Conservation (phyloP, 2,888 invertebrate genomes). For the Caenorhabditis sp. region DNA sequence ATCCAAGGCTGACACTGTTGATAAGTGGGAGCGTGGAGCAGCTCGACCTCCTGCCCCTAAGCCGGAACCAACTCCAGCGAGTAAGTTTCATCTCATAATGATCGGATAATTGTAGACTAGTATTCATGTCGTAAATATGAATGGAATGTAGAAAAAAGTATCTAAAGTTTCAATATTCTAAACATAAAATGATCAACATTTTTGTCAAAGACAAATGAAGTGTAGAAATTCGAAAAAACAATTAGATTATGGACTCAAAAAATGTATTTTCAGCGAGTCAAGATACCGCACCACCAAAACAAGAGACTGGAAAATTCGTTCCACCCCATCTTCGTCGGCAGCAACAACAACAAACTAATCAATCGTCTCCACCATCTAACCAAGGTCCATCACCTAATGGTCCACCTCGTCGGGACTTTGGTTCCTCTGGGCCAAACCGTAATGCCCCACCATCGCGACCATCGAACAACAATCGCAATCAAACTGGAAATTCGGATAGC, state of each 20-base stretch:
- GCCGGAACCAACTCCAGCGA: slow-evolving; percentile 7
- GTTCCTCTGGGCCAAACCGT: background rate
- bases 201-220: too few relatives aligned
- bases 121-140: background rate
- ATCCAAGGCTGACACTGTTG: slow-evolving; percentile 34
- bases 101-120: background rate
- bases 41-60: slow-evolving; percentile 13
- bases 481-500: slow-evolving; percentile 29
- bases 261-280: background rate
- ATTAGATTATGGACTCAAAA: too few relatives aligned
- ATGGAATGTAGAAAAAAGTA: too few relatives aligned
- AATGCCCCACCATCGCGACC: background rate
- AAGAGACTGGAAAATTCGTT: slow-evolving; percentile 17
- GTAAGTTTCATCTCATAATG: too few relatives aligned
- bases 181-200: too few relatives aligned
- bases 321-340: slow-evolving; percentile 17
- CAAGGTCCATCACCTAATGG: slow-evolving; percentile 9
- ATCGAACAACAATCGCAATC: background rate
- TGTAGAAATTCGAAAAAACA: background rate
- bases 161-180: too few relatives aligned
- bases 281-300: background rate
- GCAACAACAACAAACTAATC: slow-evolving; percentile 3
- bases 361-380: slow-evolving; percentile 16
- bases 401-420: background rate
- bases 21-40: slow-evolving; percentile 30